Evolutionary conservation across 2,113 vertebrate genomes (phyloP), one percentile per base, ranked within the genome.

Genomic region (Sebastes schlegelii): DNA sequence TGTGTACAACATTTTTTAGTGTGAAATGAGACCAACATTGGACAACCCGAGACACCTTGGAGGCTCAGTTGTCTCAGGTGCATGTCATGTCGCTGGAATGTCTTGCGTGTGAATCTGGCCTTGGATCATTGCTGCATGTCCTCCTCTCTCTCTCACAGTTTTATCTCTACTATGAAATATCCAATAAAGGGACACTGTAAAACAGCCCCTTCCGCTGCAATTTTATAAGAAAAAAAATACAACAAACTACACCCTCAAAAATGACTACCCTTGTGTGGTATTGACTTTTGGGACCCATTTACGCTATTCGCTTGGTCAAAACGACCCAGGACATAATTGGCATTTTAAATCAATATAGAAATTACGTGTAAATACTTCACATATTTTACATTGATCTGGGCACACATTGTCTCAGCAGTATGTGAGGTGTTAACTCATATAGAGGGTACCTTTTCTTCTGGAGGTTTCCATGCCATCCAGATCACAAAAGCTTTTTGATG

Each of bases 51-150:
- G 48, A 73, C 62, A 65, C 60, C 63, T 46, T 13, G 23, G 79
- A 65, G 77, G 81, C 48, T 55, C 46, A 34, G 68, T 40, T 74
- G 79, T 58, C 63, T 80, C 74, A 77, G 67, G 46, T 88, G 61
- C 49, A 49, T 70, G 68, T 82, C 75, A 65, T 85, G 75, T 21
- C 45, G 34, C 40, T 52, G 26, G 26, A 45, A 66, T 34, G 67
- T 60, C 61, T 81, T 55, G 52, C 17, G 1, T 81, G 64, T 66
- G 63, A 80, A 63, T 58, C 12, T 16, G n/a, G 21, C 58, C 46
- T 58, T 52, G 54, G 48, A 66, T 80, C 17, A 51, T 34, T 82
- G 49, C 42, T 71, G 70, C 77, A 60, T 77, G 51, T 40, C 61
- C 52, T 5, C 9, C 13, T 57, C 10, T 62, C 4, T 34, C 34